Evolutionary conservation across 2,888 invertebrate species (phyloP).

Genomic region (Autographa pulchrina): DNA sequence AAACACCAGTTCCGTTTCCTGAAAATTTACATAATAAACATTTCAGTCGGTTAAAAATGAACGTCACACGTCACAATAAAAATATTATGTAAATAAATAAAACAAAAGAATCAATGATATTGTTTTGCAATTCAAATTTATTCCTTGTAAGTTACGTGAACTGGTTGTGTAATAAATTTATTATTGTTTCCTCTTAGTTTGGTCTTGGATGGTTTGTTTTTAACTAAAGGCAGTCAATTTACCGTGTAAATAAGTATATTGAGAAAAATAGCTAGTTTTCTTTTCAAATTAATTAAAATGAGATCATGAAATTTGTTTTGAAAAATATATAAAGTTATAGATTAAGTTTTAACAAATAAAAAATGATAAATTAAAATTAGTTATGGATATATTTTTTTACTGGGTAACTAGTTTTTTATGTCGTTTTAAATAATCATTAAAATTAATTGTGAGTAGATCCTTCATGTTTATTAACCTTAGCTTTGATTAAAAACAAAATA

Average conservation of each 20-base stretch:
- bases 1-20: neutral
- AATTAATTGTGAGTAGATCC: too few relatives aligned
- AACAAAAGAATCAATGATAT: constrained; percentile 52
- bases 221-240: neutral
- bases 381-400: too few relatives aligned
- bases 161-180: constrained; percentile 23
- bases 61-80: constrained; percentile 12
- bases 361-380: too few relatives aligned
- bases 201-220: neutral
- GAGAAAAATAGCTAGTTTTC: neutral
- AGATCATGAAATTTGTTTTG: too few relatives aligned
- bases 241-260: too few relatives aligned
- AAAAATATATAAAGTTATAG: too few relatives aligned
- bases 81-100: constrained; percentile 33
- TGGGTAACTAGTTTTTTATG: too few relatives aligned
- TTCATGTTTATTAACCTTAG: too few relatives aligned
- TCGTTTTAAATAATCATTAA: too few relatives aligned
- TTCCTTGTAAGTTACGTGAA: constrained; percentile 48
- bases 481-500: too few relatives aligned
- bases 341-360: too few relatives aligned
- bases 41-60: neutral
- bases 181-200: constrained; percentile 40
- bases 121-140: constrained; percentile 45
- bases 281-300: too few relatives aligned
- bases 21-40: neutral